phyloP scores from a whole-genome alignment of 2,888 invertebrate genomes.

The Tyria jacobaeae region DNA sequence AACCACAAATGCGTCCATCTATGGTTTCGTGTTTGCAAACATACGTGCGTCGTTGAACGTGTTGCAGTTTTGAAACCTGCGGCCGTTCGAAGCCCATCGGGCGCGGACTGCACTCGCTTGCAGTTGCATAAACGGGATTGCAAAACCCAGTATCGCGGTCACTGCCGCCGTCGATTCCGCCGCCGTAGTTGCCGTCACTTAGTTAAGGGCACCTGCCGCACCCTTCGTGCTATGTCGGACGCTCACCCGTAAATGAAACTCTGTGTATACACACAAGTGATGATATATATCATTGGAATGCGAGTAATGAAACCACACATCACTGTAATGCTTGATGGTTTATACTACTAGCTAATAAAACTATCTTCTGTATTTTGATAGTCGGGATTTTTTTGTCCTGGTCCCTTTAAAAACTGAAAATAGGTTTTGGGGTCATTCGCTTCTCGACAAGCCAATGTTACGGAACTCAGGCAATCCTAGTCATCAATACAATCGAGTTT shows the following conservation, averaged over 20 bases:
- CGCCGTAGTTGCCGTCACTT: conserved; percentile 50
- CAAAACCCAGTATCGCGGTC: conserved; percentile 82
- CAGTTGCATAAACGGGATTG: conserved; percentile 82
- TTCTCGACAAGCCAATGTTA: too few relatives aligned
- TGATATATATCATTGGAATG: conserved; percentile 12
- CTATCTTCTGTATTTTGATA: not conserved
- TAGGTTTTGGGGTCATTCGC: not conserved
- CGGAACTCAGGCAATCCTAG: too few relatives aligned
- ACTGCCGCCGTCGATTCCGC: conserved; percentile 74
- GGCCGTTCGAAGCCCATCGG: conserved; percentile 75
- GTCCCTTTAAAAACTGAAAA: not conserved
- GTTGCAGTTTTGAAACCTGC: conserved; percentile 71
- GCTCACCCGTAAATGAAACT: conserved; percentile 28
- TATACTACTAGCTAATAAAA: not conserved
- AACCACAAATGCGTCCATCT: conserved; percentile 49
- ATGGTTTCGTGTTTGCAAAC: conserved; percentile 62
- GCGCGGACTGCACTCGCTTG: conserved; percentile 76
- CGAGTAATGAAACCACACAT: conserved; percentile 9
- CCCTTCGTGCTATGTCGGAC: conserved; percentile 64
- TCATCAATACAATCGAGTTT: too few relatives aligned
- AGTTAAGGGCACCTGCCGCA: conserved; percentile 74
- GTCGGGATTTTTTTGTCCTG: not conserved
- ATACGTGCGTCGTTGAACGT: conserved; percentile 63
- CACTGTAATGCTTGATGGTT: not conserved
- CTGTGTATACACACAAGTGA: conserved; percentile 15